These are phyloP conservation scores for Belonocnema kinseyi DNA, from an alignment of 1,140 invertebrate genomes.

Conservation along the genomic window DNA sequence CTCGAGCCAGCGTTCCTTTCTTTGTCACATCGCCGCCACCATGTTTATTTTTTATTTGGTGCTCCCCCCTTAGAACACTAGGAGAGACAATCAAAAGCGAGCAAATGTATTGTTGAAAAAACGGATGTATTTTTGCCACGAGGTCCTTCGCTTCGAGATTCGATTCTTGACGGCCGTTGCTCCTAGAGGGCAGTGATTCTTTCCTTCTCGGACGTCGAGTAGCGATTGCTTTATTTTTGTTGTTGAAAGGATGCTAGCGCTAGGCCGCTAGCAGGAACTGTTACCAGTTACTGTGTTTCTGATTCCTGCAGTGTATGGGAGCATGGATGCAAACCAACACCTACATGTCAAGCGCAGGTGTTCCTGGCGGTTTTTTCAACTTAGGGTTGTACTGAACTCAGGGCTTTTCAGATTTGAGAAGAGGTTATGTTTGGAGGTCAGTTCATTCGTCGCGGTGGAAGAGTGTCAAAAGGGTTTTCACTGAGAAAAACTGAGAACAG, in stretches of 20 bases:
- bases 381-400: background rate
- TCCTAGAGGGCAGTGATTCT: slow-evolving; percentile 29
- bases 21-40: slow-evolving; percentile 22
- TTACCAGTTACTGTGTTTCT: background rate
- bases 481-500: too few relatives aligned
- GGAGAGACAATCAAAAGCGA: slow-evolving; percentile 1
- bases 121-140: background rate
- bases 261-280: background rate
- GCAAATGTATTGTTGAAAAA: background rate
- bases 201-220: background rate
- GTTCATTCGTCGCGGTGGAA: too few relatives aligned
- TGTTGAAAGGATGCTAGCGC: background rate
- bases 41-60: slow-evolving; percentile 21
- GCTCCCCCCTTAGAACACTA: background rate
- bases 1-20: background rate
- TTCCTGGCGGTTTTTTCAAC: slow-evolving; percentile 2
- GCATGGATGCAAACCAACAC: too few relatives aligned
- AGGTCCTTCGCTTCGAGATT: slow-evolving; percentile 16
- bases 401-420: background rate
- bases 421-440: too few relatives aligned
- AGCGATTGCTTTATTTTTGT: background rate
- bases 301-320: background rate
- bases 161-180: slow-evolving; percentile 23
- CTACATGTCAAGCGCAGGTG: background rate
- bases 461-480: too few relatives aligned